Conservation (phyloP, 2,113 vertebrate species). For the human (Homo sapiens) region GRCh38 chr3:172374001-172374500, state of each 20-base stretch:
- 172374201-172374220: not conserved
- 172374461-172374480: too few relatives aligned
- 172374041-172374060: fast-evolving
- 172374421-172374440: too few relatives aligned
- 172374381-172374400: too few relatives aligned
- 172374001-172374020: not conserved
- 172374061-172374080: not conserved
- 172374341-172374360: too few relatives aligned
- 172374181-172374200: not conserved
- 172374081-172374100: fast-evolving
- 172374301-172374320: not conserved
- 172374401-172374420: too few relatives aligned
- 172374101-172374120: fast-evolving
- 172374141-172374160: fast-evolving
- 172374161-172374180: fast-evolving
- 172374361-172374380: not conserved
- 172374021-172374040: not conserved
- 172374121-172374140: fast-evolving
- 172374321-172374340: not conserved
- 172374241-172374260: not conserved
- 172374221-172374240: not conserved
- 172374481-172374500: too few relatives aligned
- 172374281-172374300: not conserved
- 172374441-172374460: too few relatives aligned
- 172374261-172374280: not conserved